Evolutionary conservation across 2,113 vertebrate genomes (phyloP).

Genomic region (Pteropus alecto): DNA sequence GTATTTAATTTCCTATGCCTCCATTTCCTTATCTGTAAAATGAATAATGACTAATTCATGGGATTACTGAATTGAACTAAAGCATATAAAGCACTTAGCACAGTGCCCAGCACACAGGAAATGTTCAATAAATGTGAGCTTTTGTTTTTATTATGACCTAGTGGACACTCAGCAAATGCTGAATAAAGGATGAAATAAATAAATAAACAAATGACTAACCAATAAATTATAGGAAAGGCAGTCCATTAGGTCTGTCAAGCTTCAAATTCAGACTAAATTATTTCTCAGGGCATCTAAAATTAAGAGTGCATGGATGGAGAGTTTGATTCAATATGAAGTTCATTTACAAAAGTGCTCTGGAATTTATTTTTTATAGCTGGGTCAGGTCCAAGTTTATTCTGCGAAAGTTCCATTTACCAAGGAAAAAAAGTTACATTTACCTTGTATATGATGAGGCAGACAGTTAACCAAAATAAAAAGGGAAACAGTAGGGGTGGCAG

Average conservation of each 20-base stretch:
- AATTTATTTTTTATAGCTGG: constrained; percentile 1
- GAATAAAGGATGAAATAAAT: background rate
- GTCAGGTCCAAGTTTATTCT: background rate
- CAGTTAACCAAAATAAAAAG: background rate
- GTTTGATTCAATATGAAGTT: background rate
- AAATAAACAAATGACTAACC: background rate
- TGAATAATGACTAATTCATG: background rate
- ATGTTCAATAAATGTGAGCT: background rate
- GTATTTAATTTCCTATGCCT: background rate
- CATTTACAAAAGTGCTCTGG: background rate
- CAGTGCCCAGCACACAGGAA: background rate
- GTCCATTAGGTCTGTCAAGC: background rate
- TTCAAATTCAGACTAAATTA: background rate
- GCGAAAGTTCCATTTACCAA: background rate
- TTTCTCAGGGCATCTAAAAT: background rate
- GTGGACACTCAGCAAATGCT: background rate
- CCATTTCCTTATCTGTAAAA: background rate
- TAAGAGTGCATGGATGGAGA: background rate
- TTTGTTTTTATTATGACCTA: background rate
- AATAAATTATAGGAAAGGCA: background rate
- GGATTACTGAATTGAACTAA: background rate
- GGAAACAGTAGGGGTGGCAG: background rate
- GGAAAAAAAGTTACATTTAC: background rate
- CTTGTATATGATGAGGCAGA: background rate
- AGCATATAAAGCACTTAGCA: background rate